Evolutionary conservation across 2,888 invertebrate species (phyloP), one percentile per base, ranked within the genome.

Genomic region (Cephalotes varians): DNA sequence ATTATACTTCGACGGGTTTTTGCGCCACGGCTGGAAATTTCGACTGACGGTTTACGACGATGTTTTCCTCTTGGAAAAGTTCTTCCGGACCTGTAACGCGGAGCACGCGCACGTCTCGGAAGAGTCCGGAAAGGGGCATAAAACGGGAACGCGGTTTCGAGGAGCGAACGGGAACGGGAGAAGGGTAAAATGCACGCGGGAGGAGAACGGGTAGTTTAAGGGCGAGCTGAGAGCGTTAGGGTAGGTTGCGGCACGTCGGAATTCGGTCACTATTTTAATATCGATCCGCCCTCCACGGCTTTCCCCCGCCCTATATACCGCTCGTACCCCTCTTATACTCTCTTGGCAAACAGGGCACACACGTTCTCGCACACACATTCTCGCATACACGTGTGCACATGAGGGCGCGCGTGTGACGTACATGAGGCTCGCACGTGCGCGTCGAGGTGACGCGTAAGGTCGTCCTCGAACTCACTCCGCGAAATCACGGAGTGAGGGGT

Each of bases 181-280:
- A 9, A 71, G 31, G 10, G 34, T n/a, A 62, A 40, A 47, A 80
- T 54, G 73, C 51, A 80, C 49, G 73, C 51, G 56, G 76, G 72
- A 58, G 80, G 77, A 85, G 65, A 69, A 83, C 84, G 87, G 87
- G 84, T 86, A 85, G 90, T 90, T 88, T 87, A 87, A 87, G 90
- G 90, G 88, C 84, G 87, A 86, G 88, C 64, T 79, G 85, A 87
- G 89, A 87, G 86, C 85, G 92, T 94, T 94, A 91, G 91, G 94
- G 94, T 91, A 94, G 94, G 94, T 94, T 93, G 93, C 90, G 91
- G 90, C 88, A 90, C 89, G 84, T 88, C 92, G 93, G 93, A 94
- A 94, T 94, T 94, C 94, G 94, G 94, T 94, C 94, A 94, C 94
- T 94, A 93, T 94, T 94, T 94, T 94, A 93, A 93, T 94, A 94